phyloP scores from a whole-genome alignment of 2,113 vertebrate genomes.

The Rhinolophus sinicus region DNA sequence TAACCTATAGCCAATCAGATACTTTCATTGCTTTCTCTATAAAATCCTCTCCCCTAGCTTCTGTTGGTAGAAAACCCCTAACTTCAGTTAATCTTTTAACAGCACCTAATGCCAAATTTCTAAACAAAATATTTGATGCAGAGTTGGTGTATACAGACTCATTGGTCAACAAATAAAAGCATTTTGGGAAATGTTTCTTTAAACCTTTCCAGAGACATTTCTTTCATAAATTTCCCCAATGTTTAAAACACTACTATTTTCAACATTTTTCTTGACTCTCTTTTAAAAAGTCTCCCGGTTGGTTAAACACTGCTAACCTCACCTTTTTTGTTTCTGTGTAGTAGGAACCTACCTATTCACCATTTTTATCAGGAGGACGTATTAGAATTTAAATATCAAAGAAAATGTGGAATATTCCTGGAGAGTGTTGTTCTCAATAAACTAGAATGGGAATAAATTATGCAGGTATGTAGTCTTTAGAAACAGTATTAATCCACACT shows the following conservation, averaged over 20 bases:
- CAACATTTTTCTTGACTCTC: background rate
- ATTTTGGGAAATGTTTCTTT: conserved; percentile 10
- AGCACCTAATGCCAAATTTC: background rate
- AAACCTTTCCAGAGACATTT: background rate
- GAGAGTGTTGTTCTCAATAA: background rate
- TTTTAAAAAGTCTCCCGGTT: background rate
- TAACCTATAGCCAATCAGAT: background rate
- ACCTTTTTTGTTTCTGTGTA: background rate
- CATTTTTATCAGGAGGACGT: background rate
- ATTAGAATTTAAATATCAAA: conserved; percentile 43
- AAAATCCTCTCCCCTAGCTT: background rate
- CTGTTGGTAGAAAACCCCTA: background rate
- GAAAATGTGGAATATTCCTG: background rate
- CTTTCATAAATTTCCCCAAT: background rate
- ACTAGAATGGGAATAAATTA: background rate
- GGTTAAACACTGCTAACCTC: background rate
- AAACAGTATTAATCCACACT: background rate
- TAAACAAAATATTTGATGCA: background rate
- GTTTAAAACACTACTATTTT: conserved; percentile 6
- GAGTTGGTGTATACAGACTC: background rate
- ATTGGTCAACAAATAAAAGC: background rate
- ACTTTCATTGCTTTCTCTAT: background rate
- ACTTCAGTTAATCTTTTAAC: background rate
- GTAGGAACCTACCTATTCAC: background rate
- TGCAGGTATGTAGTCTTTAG: background rate